Conservation (phyloP, 2,888 invertebrate species). For the Allacma fusca region DNA sequence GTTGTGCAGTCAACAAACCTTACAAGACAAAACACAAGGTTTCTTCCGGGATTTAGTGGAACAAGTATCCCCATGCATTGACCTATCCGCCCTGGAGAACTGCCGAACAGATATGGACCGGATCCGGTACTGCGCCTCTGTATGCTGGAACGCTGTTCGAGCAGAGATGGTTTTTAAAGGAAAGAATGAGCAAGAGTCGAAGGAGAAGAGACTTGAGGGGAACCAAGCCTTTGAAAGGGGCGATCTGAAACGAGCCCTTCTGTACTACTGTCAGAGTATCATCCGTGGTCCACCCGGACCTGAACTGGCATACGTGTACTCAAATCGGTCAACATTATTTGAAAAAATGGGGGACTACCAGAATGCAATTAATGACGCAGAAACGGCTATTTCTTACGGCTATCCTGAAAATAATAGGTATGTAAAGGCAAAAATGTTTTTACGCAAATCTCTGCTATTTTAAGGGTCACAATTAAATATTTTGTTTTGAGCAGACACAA, state of each 20-base stretch:
- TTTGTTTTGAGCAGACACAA: slow-evolving; percentile 69
- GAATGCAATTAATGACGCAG: slow-evolving; percentile 74
- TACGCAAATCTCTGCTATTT: too few species aligned
- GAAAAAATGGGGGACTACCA: slow-evolving; percentile 69
- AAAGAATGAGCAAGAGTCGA: slow-evolving; percentile 67
- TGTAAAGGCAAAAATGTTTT: not conserved
- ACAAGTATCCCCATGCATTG: slow-evolving; percentile 65
- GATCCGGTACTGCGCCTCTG: slow-evolving; percentile 48
- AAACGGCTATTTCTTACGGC: slow-evolving; percentile 71
- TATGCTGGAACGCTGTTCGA: slow-evolving; percentile 56
- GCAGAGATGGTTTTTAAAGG: slow-evolving; percentile 57
- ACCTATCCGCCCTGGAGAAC: slow-evolving; percentile 48
- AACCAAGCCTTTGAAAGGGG: slow-evolving; percentile 69
- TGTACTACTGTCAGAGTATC: slow-evolving; percentile 76
- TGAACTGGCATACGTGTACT: slow-evolving; percentile 72
- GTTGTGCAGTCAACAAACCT: slow-evolving; percentile 76
- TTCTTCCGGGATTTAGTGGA: slow-evolving; percentile 77
- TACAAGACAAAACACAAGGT: slow-evolving; percentile 77
- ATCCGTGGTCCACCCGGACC: slow-evolving; percentile 76
- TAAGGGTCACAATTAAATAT: too few species aligned
- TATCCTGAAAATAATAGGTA: slow-evolving; percentile 69
- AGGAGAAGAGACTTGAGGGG: slow-evolving; percentile 71
- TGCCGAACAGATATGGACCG: slow-evolving; percentile 55
- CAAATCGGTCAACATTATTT: slow-evolving; percentile 74
- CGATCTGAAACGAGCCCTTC: slow-evolving; percentile 70